A percentile compares a stretch with the other conserved stretches of the same genome.
Evolutionary conservation across 2,888 invertebrate species (phyloP).

Genomic region (Leucoma salicis): DNA sequence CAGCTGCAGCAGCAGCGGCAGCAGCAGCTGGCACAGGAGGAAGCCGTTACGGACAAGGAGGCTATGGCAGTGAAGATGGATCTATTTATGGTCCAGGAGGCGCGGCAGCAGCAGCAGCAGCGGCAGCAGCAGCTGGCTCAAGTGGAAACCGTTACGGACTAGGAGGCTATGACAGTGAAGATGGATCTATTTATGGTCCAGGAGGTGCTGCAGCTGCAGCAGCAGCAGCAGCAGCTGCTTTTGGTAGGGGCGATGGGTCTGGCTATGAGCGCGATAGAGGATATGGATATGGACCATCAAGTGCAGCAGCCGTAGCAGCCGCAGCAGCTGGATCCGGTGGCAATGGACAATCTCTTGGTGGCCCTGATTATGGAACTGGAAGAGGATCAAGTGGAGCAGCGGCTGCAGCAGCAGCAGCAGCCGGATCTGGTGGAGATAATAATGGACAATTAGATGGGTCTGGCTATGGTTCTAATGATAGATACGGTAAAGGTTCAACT

Average conservation of each 20-base stretch:
- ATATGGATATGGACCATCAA: background rate
- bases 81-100: constrained; percentile 4
- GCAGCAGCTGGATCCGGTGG: constrained; percentile 4
- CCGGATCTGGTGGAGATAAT: constrained; percentile 1
- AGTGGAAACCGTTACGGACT: constrained; percentile 3
- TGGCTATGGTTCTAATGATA: background rate
- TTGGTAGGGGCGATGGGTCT: background rate
- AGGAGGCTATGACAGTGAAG: background rate
- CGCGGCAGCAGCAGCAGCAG: background rate
- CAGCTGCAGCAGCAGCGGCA: constrained; percentile 12
- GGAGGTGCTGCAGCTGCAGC: background rate
- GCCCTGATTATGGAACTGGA: background rate
- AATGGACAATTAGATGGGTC: background rate
- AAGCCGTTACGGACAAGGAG: background rate
- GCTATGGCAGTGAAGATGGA: too few relatives aligned
- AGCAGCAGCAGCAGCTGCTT: background rate
- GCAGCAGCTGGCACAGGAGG: constrained; percentile 9
- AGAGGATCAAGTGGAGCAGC: too few relatives aligned
- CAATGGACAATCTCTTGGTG: too few relatives aligned
- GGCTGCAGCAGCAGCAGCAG: constrained; percentile 2
- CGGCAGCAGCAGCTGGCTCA: constrained; percentile 1
- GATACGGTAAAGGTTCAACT: too few relatives aligned
- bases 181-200: background rate
- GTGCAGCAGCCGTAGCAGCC: constrained; percentile 1
- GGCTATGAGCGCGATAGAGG: constrained; percentile 1